Conservation (phyloP, 30 jellyfish, hydroid and myxozoan genomes). For the Calvadosia cruxmelitensis region DNA sequence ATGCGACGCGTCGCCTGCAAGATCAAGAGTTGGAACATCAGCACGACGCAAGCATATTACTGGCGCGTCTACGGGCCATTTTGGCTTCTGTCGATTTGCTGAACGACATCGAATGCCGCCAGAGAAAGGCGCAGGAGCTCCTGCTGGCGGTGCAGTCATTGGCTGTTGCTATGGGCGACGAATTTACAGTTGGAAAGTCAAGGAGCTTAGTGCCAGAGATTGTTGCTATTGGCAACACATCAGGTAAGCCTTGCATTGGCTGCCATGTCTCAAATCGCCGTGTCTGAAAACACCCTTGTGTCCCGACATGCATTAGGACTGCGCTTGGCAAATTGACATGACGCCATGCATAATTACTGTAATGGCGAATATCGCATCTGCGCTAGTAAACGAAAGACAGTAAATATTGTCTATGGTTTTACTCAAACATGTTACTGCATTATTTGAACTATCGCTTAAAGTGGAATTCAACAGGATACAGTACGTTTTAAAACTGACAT, state of each 20-base stretch:
- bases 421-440: no score
- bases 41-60: conserved; percentile 1
- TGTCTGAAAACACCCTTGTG: no score
- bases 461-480: no score
- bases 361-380: no score
- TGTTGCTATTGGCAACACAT: conserved; percentile 23
- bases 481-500: no score
- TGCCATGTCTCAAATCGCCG: no score
- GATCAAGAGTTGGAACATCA: conserved; percentile 34
- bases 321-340: no score
- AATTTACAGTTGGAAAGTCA: conserved; percentile 49
- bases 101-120: conserved; percentile 43
- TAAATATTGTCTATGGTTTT: no score
- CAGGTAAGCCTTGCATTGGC: conserved; percentile 67
- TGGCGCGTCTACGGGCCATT: conserved; percentile 44
- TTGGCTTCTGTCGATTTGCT: conserved; percentile 42
- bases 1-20: conserved; percentile 15
- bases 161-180: conserved; percentile 45
- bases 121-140: conserved; percentile 45
- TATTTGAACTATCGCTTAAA: no score
- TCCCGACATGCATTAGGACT: no score
- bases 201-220: conserved; percentile 74
- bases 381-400: no score
- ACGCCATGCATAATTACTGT: no score
- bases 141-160: conserved; percentile 74